Base-by-base conservation (phyloP, 2,113 vertebrate species). In the Oncorhynchus clarkii region DNA sequence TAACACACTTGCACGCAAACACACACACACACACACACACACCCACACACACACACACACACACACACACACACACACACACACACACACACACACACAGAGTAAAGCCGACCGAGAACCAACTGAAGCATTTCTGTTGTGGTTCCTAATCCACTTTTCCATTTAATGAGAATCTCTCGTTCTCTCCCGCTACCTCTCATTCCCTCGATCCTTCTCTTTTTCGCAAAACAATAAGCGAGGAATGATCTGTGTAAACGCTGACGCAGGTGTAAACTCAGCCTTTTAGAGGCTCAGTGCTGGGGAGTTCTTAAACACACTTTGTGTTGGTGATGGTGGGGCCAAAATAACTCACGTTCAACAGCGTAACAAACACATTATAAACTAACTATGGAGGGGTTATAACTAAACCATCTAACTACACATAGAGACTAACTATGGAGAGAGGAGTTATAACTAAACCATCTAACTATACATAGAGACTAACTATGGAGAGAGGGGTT, bases 101-200 rank as follows among this genome's bases (percentile, higher is more conserved):
- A 67, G 77, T 57, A 86, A 81, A 83, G 80, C 79, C 11, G 67
- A 81, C 79, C 86, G 85, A 90, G 83, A 84, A 87, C 83, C 80
- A 72, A 88, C 77, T 80, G 80, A 76, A 87, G 87, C 80, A 60
- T 87, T 88, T 86, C 84, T 88, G 85, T 82, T 85, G 85, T 84
- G 86, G 83, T 85, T 81, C 80, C 80, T 89, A 86, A 91, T 91
- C 88, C 86, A 88, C 84, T 90, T 89, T 90, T 84, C 85, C 86
- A 90, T 87, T 87, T 82, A 85, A 65, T 31, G 81, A 87, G 70
- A 83, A 83, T 85, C 75, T 86, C 82, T 49, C 73, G 5, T 22
- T 67, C 62, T 62, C 65, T 62, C 67, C 11, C 62, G 49, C 74
- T 24, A 29, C 48, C 80, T 11, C 66, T 45, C 62, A 29, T 73